Percentiles rank a stretch among this genome's conserved stretches.
These are phyloP conservation scores for Crambe crambe DNA, from an alignment of 37 sponge, comb jelly and placozoan genomes.

Conservation along the genomic window DNA sequence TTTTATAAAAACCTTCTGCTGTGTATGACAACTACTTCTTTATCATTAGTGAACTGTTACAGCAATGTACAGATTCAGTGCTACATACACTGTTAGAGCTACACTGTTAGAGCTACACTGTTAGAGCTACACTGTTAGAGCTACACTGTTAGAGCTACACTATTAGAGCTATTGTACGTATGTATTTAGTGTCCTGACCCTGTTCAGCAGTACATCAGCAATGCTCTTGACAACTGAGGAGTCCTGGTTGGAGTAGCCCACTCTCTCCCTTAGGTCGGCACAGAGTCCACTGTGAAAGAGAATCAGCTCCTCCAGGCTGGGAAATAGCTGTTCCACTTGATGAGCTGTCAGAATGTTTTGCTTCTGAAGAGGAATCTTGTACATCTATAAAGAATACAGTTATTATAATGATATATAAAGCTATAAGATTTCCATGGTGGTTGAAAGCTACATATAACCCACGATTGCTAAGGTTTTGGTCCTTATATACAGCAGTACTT, in stretches of 20 bases:
- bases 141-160: too few relatives aligned
- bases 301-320: conserved; percentile 79
- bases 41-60: too few relatives aligned
- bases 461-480: too few relatives aligned
- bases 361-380: conserved; percentile 63
- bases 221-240: conserved; percentile 29
- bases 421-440: not conserved
- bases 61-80: too few relatives aligned
- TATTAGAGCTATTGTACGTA: too few relatives aligned
- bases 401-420: not conserved
- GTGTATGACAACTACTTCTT: too few relatives aligned
- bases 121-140: too few relatives aligned
- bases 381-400: conserved; percentile 52
- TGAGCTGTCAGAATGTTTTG: conserved; percentile 43
- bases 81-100: too few relatives aligned
- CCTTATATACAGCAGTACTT: too few relatives aligned
- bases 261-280: conserved; percentile 49
- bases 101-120: too few relatives aligned
- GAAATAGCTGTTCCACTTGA: conserved; percentile 70
- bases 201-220: conserved; percentile 62
- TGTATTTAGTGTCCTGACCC: conserved; percentile 57
- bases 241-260: conserved; percentile 6
- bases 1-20: too few relatives aligned
- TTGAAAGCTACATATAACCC: not conserved
- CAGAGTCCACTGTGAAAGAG: conserved; percentile 60